Percentiles rank a stretch among this genome's conserved stretches.
phyloP scores from a whole-genome alignment of 2,888 invertebrate genomes.

The Phlogophora meticulosa region DNA sequence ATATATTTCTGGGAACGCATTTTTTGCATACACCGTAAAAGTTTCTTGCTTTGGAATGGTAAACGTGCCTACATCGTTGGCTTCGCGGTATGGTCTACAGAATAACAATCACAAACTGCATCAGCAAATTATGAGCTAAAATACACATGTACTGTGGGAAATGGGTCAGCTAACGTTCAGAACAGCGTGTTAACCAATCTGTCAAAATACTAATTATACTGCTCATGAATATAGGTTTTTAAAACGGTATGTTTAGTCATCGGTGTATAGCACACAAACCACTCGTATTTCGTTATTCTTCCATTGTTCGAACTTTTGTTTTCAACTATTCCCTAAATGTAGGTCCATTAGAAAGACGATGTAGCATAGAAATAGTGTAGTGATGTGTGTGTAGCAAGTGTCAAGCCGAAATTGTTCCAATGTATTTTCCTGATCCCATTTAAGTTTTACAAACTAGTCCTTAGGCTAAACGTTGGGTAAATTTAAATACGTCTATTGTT shows the following conservation, averaged over 20 bases:
- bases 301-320: constrained; percentile 42
- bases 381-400: constrained; percentile 47
- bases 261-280: constrained; percentile 29
- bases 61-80: background rate
- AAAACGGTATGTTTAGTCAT: constrained; percentile 18
- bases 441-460: constrained; percentile 65
- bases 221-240: constrained; percentile 15
- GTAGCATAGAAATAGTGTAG: constrained; percentile 48
- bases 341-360: constrained; percentile 55
- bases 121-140: constrained; percentile 3
- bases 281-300: constrained; percentile 40
- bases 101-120: constrained; percentile 35
- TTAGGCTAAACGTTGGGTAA: constrained; percentile 50
- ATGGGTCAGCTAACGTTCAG: constrained; percentile 31
- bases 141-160: constrained; percentile 36
- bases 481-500: constrained; percentile 59
- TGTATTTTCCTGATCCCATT: constrained; percentile 64
- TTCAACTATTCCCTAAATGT: constrained; percentile 47
- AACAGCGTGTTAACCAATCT: constrained; percentile 21
- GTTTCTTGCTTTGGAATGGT: background rate
- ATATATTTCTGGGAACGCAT: background rate
- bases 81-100: background rate
- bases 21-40: constrained; percentile 5
- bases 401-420: constrained; percentile 55
- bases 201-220: constrained; percentile 21